phyloP scores from a whole-genome alignment of 2,113 vertebrate genomes.

The Ariopsis seemanni region DNA sequence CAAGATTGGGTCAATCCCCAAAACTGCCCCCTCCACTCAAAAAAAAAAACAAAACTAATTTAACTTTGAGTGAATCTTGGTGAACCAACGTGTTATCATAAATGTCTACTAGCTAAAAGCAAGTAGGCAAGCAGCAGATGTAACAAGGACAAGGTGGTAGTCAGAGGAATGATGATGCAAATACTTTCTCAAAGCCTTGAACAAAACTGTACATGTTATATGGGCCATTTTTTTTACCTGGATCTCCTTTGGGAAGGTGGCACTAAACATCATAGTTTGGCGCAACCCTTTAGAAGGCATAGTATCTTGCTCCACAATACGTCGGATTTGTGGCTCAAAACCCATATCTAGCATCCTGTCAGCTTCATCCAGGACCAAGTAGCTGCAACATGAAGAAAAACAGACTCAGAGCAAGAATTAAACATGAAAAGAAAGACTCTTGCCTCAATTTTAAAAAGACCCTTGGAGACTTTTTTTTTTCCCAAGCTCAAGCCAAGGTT shows the following conservation, averaged over 20 bases:
- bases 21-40: background rate
- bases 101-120: background rate
- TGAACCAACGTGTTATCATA: background rate
- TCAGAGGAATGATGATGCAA: background rate
- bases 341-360: constrained; percentile 99
- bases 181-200: background rate
- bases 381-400: constrained; percentile 69
- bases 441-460: background rate
- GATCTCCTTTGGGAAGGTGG: constrained; percentile 98
- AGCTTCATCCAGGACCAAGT: constrained; percentile 94
- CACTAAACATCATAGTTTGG: constrained; percentile 99
- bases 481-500: background rate
- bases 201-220: background rate
- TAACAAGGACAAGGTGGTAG: background rate
- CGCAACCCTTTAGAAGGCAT: constrained; percentile 94
- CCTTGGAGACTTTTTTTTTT: background rate
- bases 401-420: background rate
- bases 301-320: constrained; percentile 94
- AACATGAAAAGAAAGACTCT: background rate
- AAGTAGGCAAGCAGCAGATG: background rate
- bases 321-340: constrained; percentile 95
- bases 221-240: constrained; percentile 74
- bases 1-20: background rate
- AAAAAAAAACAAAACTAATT: too few relatives aligned
- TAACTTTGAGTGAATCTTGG: too few relatives aligned